Evolutionary conservation across 2,888 invertebrate species (phyloP).

Genomic region (Epicampocera succincta): DNA sequence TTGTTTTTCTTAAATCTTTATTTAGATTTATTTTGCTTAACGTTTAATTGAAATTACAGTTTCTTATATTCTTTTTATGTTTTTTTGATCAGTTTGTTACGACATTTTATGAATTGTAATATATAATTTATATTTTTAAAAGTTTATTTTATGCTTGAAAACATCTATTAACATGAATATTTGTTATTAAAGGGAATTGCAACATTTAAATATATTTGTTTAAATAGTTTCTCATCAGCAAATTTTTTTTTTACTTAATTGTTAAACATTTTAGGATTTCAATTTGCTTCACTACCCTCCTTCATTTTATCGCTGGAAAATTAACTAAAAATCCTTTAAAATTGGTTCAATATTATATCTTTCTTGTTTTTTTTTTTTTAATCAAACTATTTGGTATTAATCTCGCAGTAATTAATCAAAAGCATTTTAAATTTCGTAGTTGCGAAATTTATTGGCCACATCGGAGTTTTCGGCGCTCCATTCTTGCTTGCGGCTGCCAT

Average conservation of each 20-base stretch:
- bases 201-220: conserved; percentile 46
- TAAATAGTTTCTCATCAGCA: background rate
- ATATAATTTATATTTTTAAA: conserved; percentile 51
- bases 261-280: conserved; percentile 6
- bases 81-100: conserved; percentile 70
- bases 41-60: conserved; percentile 81
- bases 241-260: conserved; percentile 1
- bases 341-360: conserved; percentile 74
- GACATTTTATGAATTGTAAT: conserved; percentile 36
- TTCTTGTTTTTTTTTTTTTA: conserved; percentile 25
- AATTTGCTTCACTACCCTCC: conserved; percentile 14
- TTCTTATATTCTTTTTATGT: conserved; percentile 77
- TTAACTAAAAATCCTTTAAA: conserved; percentile 66
- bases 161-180: conserved; percentile 66
- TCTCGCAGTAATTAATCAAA: background rate
- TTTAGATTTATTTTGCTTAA: conserved; percentile 68
- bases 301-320: conserved; percentile 23
- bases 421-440: conserved; percentile 90
- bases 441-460: conserved; percentile 93
- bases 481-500: conserved; percentile 83
- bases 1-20: conserved; percentile 34
- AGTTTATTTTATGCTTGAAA: conserved; percentile 47
- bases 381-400: conserved; percentile 44
- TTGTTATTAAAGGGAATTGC: conserved; percentile 28
- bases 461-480: conserved; percentile 90